Conservation (phyloP, 2,113 vertebrate species). For the Melospiza melodia region DNA sequence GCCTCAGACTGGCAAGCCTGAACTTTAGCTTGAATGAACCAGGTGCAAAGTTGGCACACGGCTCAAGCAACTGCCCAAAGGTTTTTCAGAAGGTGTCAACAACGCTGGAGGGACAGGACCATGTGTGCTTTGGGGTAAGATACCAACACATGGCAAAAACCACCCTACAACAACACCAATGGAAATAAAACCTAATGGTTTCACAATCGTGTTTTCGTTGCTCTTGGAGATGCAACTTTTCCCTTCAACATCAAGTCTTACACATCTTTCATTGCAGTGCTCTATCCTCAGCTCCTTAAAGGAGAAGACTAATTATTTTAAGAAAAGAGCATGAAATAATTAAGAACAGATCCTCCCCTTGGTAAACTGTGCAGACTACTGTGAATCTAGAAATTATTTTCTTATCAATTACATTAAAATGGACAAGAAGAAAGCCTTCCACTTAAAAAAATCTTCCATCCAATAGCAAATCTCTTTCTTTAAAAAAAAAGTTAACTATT, state of each 20-base stretch:
- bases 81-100: background rate
- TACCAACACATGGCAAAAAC: background rate
- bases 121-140: background rate
- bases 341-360: background rate
- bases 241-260: background rate
- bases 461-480: background rate
- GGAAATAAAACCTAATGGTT: background rate
- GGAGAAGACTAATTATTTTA: background rate
- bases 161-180: background rate
- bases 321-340: constrained; percentile 11
- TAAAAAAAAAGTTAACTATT: background rate
- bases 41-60: background rate
- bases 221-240: background rate
- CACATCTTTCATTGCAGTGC: background rate
- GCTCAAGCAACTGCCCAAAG: background rate
- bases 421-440: background rate
- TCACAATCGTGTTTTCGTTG: background rate
- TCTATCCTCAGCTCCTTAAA: background rate
- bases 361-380: background rate
- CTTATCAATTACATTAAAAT: background rate
- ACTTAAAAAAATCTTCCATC: background rate
- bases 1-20: background rate
- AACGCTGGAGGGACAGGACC: background rate
- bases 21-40: background rate
- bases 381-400: background rate